phyloP scores from a whole-genome alignment of 2,888 invertebrate genomes.

The Cabera pusaria region DNA sequence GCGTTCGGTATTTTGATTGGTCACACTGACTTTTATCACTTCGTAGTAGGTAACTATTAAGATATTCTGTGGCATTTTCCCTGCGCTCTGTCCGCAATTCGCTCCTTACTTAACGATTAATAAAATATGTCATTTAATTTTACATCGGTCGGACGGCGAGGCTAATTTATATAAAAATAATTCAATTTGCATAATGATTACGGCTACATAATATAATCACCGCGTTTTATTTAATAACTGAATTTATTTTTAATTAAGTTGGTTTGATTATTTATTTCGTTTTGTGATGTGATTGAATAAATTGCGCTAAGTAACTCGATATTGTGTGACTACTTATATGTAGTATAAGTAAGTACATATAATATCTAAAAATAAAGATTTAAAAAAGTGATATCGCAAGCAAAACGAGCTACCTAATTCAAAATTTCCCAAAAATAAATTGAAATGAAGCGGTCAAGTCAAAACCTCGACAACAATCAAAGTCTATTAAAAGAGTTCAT shows the following conservation, averaged over 20 bases:
- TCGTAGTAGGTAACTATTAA: constrained; percentile 16
- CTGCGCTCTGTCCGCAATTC: too few relatives aligned
- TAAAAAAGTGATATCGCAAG: too few relatives aligned
- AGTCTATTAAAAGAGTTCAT: constrained; percentile 12
- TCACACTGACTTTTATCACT: constrained; percentile 36
- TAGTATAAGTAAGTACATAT: too few relatives aligned
- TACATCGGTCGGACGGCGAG: constrained; percentile 8
- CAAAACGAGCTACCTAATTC: too few relatives aligned
- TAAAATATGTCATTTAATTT: constrained; percentile 21
- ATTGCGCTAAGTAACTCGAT: too few relatives aligned
- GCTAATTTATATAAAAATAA: constrained; percentile 21
- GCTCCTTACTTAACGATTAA: constrained; percentile 28
- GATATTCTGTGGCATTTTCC: too few relatives aligned
- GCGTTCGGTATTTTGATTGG: constrained; percentile 50
- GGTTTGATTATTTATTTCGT: background rate
- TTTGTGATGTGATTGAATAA: too few relatives aligned
- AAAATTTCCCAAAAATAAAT: too few relatives aligned
- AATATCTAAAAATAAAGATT: too few relatives aligned
- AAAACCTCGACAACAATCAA: too few relatives aligned
- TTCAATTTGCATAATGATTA: constrained; percentile 25
- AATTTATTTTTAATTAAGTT: constrained; percentile 8
- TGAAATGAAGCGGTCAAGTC: too few relatives aligned
- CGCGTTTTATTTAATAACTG: constrained; percentile 14
- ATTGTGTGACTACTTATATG: too few relatives aligned
- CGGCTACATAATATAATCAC: constrained; percentile 9